Evolutionary conservation across 2,797 vertebrate species (phyloP), one percentile per base, ranked within the genome.

Genomic region (Euthynnus affinis): DNA sequence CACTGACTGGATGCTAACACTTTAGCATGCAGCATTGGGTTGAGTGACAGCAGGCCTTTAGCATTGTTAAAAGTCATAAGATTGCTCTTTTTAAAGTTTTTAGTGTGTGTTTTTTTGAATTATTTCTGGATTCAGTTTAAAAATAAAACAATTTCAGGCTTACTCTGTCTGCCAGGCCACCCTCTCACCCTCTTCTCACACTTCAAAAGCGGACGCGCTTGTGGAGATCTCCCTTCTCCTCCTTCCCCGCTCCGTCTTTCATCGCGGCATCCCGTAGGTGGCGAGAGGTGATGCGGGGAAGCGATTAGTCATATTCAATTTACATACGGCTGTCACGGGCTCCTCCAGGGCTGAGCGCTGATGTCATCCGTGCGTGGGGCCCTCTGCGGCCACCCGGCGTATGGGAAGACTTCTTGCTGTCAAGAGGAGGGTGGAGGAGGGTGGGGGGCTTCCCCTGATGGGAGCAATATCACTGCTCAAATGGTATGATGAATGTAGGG

Each of bases 221-320:
- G 77, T 52, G 74, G 71, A 84, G 84, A 63, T 71, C 79, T 72
- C 60, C 61, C 60, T 55, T 82, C 75, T 75, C 78, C 56, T 64
- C 68, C 18, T 72, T 73, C 77, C 37, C 29, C 2, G 4, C 52
- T 62, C 80, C 76, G 22, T 94, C 94, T 93, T 88, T 95, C 92
- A 93, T 87, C 92, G 78, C 87, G 37, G 78, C 65, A 59, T 85
- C 88, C 75, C 61, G 71, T 86, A 88, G 93, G 90, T 93, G 91
- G 78, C 66, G 87, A 91, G 88, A 88, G 90, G 93, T 90, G 93
- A 94, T 75, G 86, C 86, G 14, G 88, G 85, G 91, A 92, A 89
- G 90, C 92, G 85, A 93, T 95, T 94, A 89, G 92, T 96, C 94
- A 95, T 95, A 93, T 95, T 95, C 94, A 87, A 94, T 95, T 95